These are phyloP conservation scores for Keiferia lycopersicella DNA, from an alignment of 2,888 invertebrate genomes.

Conservation along the genomic window DNA sequence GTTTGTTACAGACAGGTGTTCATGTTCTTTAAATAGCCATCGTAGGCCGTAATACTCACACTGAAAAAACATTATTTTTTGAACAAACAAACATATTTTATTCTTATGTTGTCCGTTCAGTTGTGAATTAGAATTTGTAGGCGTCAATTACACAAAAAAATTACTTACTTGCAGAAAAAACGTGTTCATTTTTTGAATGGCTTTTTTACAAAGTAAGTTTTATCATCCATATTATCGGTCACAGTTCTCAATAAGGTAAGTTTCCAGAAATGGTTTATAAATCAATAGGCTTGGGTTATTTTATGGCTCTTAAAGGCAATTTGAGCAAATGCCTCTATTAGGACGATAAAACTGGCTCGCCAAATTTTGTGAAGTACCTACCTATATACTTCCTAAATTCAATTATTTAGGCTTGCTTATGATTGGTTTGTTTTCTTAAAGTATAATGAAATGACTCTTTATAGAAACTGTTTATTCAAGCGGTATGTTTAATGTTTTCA, in stretches of 20 bases:
- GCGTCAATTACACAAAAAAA: not conserved
- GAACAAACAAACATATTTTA: too few relatives aligned
- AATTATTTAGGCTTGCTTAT: not conserved
- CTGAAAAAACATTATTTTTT: too few relatives aligned
- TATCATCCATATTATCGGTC: conserved; percentile 17
- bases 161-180: not conserved
- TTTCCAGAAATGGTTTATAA: conserved; percentile 31
- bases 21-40: not conserved
- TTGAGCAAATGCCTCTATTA: conserved; percentile 25
- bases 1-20: too few relatives aligned
- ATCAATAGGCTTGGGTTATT: conserved; percentile 35
- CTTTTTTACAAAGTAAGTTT: not conserved
- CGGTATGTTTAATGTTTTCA: too few relatives aligned
- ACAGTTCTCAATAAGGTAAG: conserved; percentile 25
- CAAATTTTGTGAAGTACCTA: not conserved
- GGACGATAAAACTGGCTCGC: conserved; percentile 18
- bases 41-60: too few relatives aligned
- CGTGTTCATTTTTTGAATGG: not conserved
- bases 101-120: too few relatives aligned
- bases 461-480: too few relatives aligned
- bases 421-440: not conserved
- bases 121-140: too few relatives aligned
- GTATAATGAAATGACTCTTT: too few relatives aligned
- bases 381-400: not conserved
- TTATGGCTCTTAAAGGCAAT: conserved; percentile 32